Evolutionary conservation across 2,888 invertebrate species (phyloP), one percentile per base, ranked within the genome.

Genomic region (Anaspis maculata): DNA sequence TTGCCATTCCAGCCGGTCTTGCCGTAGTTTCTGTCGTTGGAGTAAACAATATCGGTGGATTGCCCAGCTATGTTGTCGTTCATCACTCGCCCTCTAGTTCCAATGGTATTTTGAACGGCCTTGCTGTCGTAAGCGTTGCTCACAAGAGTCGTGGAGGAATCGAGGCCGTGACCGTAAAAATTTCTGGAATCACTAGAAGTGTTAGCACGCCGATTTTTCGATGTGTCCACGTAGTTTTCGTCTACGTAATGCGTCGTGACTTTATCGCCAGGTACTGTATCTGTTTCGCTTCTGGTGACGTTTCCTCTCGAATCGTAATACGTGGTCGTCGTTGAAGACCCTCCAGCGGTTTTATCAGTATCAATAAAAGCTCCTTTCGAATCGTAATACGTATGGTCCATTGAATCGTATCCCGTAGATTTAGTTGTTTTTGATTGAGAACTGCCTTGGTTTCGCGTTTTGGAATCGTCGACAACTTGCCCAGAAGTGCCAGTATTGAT

Each of bases 51-150:
- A 46, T 65, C 60, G 15, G 51, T 61, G n/a, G 52, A 47, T n/a
- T n/a, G n/a, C 51, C 72, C 70, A 44, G 68, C 66, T n/a, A 57
- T 62, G 34, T 68, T 54, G 47, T 71, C 70, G 51, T 68, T 64
- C 47, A 71, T 66, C 45, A 74, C 69, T 25, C 60, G 68, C 3
- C 67, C 67, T 41, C 35, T 53, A n/a, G 57, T 56, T 23, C 62
- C 62, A 22, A 64, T 64, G 10, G 61, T 62, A 34, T 62, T 64
- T 45, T 64, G 64, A 9, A 57, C 50, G 15, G 64, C 62, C 23
- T 44, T 57, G 9, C 60, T 54, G 32, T 64, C 63, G 33, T 62
- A 64, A 4, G 57, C 57, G 30, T 63, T 63, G 27, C 46, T 46
- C 2, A 64, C 62, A 5, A 54, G 9, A 3, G 56, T 60, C 12